Evolutionary conservation across 2,113 vertebrate species (phyloP), one percentile per base, ranked within the genome.

Genomic region (Semicossyphus pulcher): DNA sequence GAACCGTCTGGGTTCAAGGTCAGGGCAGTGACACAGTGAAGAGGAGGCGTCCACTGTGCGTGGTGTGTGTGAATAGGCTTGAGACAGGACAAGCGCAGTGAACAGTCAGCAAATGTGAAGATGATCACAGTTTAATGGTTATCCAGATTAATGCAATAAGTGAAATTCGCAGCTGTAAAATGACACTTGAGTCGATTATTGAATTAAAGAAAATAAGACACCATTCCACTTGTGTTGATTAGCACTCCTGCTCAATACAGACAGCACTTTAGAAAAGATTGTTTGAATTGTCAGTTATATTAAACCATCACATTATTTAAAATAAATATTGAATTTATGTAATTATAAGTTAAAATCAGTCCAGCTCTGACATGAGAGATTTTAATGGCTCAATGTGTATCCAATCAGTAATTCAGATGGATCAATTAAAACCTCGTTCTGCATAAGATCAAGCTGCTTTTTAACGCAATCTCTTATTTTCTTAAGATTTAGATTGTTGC

Each of bases 161-260:
- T 87, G 76, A 80, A 81, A 77, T 88, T 85, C 85, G 83, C 49
- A 85, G 74, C 80, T 72, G 80, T 90, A 85, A 90, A 86, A 89
- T 84, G n/a, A 81, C 75, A 90, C 72, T 87, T 78, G 69, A 88
- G 73, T 62, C 65, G 57, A 88, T 88, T 81, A 81, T 83, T 78
- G 61, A 86, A 88, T 83, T 61, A 62, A 78, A 72, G 52, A 66
- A 81, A 86, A 80, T 69, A 76, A 80, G 80, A 65, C 7, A 57
- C 54, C 29, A 85, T 78, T 85, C 76, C 60, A 70, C 70, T 78
- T 70, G 59, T 69, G 84, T 48, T 92, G 85, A 90, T 92, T 78
- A 85, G 84, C 51, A 73, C 73, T 84, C 69, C 15, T 66, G 41
- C 48, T 56, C 10, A 81, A 76, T 61, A 66, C 68, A 75, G 63